Base-by-base conservation (phyloP, 2,113 vertebrate genomes). In the Halichoerus grypus region DNA sequence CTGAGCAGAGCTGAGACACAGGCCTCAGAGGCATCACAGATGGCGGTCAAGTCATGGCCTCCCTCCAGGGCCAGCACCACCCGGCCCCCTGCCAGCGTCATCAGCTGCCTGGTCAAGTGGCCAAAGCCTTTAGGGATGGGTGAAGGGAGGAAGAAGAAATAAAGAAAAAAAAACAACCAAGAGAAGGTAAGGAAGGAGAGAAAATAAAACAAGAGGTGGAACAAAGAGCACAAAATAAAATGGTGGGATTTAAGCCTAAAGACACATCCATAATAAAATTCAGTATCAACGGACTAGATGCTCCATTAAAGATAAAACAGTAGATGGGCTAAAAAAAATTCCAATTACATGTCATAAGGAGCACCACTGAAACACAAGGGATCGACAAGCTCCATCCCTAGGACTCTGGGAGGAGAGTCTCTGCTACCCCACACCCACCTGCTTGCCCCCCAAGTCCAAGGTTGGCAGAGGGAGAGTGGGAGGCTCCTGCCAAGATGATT, bases 21-120 rank as follows among this genome's bases (percentile, higher is more conserved):
- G 87, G 99, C 98, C 98, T 99, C 99, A 0, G 99, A 99, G 89
- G 99, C 99, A 79, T 99, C 99, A 31, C 99, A 99, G 98, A 99
- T 99, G 98, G 99, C 99, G 4, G 99, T 99, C 97, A 99, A 98
- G 98, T 99, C 99, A 0, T 99, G 99, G 53, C 99, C 99, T 92
- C 99, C 99, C 97, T 99, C 99, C 97, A 99, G 98, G 1, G 99
- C 99, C 98, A 99, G 97, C 96, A 99, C 99, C 97, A 99, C 99
- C 16, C 99, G 99, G 28, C 99, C 99, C 5, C 98, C 99, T 0
- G 99, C 99, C 98, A 99, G 93, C 79, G 98, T 99, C 99, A 99
- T 99, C 98, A 99, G 98, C 99, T 99, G 99, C 98, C 99, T 99
- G 79, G 99, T 99, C 89, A 99, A 97, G 98, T 99, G 99, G 69